Conservation (phyloP, 1,140 invertebrate genomes). For the Diploscapter pachys region DNA sequence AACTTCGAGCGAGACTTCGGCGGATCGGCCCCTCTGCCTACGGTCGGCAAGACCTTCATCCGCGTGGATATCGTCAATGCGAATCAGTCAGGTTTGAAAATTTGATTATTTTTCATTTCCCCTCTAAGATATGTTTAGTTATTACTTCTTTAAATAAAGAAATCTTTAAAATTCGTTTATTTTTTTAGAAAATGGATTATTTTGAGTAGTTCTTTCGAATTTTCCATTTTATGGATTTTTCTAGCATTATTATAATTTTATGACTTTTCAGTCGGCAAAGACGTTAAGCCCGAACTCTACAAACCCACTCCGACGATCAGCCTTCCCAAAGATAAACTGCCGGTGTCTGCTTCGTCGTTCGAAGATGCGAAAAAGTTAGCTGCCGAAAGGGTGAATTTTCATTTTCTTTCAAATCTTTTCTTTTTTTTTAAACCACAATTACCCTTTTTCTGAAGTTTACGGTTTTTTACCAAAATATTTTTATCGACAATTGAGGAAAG, state of each 20-base stretch:
- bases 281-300: constrained; percentile 30
- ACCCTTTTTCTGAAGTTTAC: too few species aligned
- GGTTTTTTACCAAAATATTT: too few species aligned
- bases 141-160: too few species aligned
- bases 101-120: too few species aligned
- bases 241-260: background rate
- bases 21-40: background rate
- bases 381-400: constrained; percentile 44
- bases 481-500: too few species aligned
- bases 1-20: constrained; percentile 49
- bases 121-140: too few species aligned
- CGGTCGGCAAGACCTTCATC: constrained; percentile 45
- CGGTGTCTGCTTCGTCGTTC: constrained; percentile 18
- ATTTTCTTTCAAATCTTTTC: background rate
- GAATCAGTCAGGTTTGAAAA: constrained; percentile 35
- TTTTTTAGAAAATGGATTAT: too few species aligned
- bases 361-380: constrained; percentile 45
- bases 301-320: constrained; percentile 38
- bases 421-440: too few species aligned
- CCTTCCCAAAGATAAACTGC: constrained; percentile 6
- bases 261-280: constrained; percentile 21
- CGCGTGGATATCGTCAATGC: constrained; percentile 57
- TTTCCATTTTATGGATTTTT: background rate
- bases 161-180: too few species aligned
- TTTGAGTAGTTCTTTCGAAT: constrained; percentile 3